Evolutionary conservation across 2,888 invertebrate species (phyloP).

Genomic region (Eupithecia insigniata): DNA sequence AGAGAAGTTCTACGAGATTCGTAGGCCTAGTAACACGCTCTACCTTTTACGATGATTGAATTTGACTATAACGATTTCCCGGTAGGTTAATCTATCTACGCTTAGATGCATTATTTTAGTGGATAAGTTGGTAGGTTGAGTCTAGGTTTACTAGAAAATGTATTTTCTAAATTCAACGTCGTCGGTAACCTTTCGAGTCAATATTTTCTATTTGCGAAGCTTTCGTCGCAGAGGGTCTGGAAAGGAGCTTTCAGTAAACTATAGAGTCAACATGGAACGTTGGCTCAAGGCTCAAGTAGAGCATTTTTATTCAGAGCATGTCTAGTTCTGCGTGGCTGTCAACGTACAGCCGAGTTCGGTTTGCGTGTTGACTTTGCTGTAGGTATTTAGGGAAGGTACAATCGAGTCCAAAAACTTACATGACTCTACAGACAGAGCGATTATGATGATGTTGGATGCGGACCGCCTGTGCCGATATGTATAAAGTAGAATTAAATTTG

Average conservation of each 20-base stretch:
- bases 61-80: neutral
- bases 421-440: neutral
- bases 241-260: slow-evolving; percentile 51
- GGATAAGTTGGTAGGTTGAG: neutral
- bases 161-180: slow-evolving; percentile 1
- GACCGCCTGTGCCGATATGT: neutral
- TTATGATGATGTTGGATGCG: neutral
- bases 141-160: neutral
- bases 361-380: neutral
- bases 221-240: slow-evolving; percentile 52
- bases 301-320: slow-evolving; percentile 67
- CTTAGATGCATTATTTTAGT: neutral
- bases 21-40: neutral
- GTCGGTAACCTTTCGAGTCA: slow-evolving; percentile 51
- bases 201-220: slow-evolving; percentile 60
- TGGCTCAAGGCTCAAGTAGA: slow-evolving; percentile 64
- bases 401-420: neutral
- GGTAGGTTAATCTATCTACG: neutral
- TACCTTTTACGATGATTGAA: too few relatives aligned
- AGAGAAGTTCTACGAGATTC: neutral
- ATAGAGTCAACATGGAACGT: slow-evolving; percentile 61
- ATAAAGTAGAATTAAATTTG: too few relatives aligned
- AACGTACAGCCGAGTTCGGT: slow-evolving; percentile 37
- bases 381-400: neutral
- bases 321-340: slow-evolving; percentile 53